Conservation (phyloP, 2,113 vertebrate genomes). For the Patagioenas fasciata region DNA sequence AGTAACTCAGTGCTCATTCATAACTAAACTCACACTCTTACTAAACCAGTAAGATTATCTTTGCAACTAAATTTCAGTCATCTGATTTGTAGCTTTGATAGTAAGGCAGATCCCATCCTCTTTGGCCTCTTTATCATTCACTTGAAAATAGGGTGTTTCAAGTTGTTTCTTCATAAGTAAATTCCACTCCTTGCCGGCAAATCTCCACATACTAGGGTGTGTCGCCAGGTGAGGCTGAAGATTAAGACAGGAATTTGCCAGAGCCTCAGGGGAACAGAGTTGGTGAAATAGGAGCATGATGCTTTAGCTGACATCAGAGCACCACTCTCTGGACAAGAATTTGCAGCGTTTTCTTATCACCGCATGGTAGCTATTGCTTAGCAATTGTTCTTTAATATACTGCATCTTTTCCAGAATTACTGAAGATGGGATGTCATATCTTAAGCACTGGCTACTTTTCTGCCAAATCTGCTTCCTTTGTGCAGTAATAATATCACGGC, state of each 20-base stretch:
- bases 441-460: background rate
- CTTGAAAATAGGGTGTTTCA: slow-evolving; percentile 18
- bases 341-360: background rate
- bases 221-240: slow-evolving; percentile 2
- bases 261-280: background rate
- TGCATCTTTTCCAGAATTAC: background rate
- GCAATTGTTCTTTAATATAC: background rate
- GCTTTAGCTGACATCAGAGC: slow-evolving; percentile 16
- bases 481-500: background rate
- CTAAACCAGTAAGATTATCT: background rate
- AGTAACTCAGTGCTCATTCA: background rate
- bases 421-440: background rate
- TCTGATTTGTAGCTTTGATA: background rate
- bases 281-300: background rate
- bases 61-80: background rate
- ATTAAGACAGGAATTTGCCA: background rate
- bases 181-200: background rate
- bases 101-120: background rate
- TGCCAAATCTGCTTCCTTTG: background rate
- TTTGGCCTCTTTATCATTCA: background rate
- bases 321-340: slow-evolving; percentile 47
- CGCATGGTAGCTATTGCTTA: background rate
- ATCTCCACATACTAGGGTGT: background rate
- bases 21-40: background rate
- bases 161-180: slow-evolving; percentile 6